phyloP scores from a whole-genome alignment of 1,140 invertebrate species.

The Cheumatopsyche charites region DNA sequence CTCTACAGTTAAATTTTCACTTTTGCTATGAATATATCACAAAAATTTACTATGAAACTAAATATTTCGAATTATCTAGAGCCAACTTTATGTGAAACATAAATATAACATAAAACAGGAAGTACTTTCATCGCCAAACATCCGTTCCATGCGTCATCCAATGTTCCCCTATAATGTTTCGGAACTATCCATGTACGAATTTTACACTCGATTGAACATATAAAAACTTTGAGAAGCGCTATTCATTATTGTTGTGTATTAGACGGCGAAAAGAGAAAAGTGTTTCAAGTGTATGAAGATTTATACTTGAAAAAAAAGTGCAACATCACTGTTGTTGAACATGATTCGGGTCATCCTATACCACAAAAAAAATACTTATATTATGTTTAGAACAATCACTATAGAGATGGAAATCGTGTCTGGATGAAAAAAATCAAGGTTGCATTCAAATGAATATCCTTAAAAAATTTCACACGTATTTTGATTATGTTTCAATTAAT shows the following conservation, averaged over 20 bases:
- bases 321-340: background rate
- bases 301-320: constrained; percentile 6
- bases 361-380: too few species aligned
- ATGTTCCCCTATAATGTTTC: background rate
- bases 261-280: background rate
- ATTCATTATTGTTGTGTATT: background rate
- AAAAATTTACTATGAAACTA: too few species aligned
- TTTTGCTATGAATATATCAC: too few species aligned
- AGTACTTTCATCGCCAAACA: constrained; percentile 29
- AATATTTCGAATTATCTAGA: too few species aligned
- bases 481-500: too few species aligned
- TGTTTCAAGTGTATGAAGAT: constrained; percentile 12
- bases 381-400: background rate
- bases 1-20: too few species aligned
- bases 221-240: background rate
- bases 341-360: constrained; percentile 10
- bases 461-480: too few species aligned
- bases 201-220: background rate
- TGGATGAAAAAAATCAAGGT: too few species aligned
- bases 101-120: too few species aligned
- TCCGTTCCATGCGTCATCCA: constrained; percentile 9
- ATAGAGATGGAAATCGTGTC: constrained; percentile 10
- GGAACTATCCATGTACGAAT: background rate
- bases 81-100: background rate
- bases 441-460: too few species aligned